Conservation (phyloP, 92 coral and sea anemone genomes). For the Chrysogorgia sp. region DNA sequence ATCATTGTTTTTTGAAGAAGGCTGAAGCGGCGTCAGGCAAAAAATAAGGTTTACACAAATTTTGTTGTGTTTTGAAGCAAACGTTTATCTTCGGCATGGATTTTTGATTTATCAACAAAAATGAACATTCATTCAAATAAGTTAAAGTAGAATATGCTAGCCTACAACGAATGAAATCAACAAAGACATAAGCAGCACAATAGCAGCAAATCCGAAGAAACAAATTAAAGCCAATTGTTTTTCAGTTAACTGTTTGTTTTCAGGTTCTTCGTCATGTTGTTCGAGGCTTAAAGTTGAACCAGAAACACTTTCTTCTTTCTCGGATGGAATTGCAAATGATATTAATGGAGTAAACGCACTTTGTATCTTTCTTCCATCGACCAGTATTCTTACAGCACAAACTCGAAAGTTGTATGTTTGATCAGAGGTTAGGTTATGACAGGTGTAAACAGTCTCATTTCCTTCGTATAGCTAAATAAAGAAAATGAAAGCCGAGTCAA, state of each 20-base stretch:
- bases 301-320: slow-evolving; percentile 61
- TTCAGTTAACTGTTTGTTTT: slow-evolving; percentile 70
- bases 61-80: too few relatives aligned
- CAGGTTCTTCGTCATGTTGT: slow-evolving; percentile 38
- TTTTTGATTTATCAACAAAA: too few relatives aligned
- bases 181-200: slow-evolving; percentile 69
- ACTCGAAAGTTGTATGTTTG: slow-evolving; percentile 78
- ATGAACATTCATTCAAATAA: too few relatives aligned
- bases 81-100: too few relatives aligned
- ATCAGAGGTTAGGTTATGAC: slow-evolving; percentile 54
- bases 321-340: slow-evolving; percentile 66
- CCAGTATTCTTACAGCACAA: slow-evolving; percentile 79
- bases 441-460: slow-evolving; percentile 58
- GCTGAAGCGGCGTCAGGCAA: too few relatives aligned
- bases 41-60: too few relatives aligned
- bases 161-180: slow-evolving; percentile 55
- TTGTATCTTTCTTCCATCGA: slow-evolving; percentile 62
- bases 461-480: slow-evolving; percentile 78
- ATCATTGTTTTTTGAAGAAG: too few relatives aligned
- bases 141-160: background rate
- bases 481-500: background rate
- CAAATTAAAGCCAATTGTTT: slow-evolving; percentile 88
- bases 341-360: slow-evolving; percentile 72
- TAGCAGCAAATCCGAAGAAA: slow-evolving; percentile 75
- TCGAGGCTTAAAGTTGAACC: slow-evolving; percentile 50